Evolutionary conservation across 1,140 invertebrate species (phyloP).

Genomic region (Polypedilum pembai): DNA sequence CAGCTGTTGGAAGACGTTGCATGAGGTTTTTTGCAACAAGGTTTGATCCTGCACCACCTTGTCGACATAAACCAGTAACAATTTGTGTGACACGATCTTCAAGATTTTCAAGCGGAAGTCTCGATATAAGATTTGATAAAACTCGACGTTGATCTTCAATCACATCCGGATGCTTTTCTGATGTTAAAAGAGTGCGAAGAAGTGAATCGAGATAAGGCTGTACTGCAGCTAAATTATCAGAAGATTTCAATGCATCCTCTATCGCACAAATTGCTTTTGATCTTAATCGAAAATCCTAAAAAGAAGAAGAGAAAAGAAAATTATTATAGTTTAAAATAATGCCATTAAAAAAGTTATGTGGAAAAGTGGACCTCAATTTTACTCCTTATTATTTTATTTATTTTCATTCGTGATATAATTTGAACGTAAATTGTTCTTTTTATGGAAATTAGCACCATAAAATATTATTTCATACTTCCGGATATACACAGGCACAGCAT

Average conservation of each 20-base stretch:
- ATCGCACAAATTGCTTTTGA: constrained; percentile 51
- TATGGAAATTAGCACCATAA: constrained; percentile 22
- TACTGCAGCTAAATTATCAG: constrained; percentile 47
- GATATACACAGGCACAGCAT: background rate
- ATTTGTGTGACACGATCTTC: constrained; percentile 45
- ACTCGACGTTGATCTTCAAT: constrained; percentile 39
- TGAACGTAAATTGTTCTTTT: constrained; percentile 12
- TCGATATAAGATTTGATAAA: constrained; percentile 41
- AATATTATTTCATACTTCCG: constrained; percentile 27
- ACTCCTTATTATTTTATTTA: background rate
- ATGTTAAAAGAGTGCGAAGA: constrained; percentile 49
- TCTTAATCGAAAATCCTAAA: constrained; percentile 53
- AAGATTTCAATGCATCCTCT: constrained; percentile 46
- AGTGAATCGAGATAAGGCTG: constrained; percentile 56
- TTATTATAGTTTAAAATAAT: background rate
- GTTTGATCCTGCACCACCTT: constrained; percentile 51
- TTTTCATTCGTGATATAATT: background rate
- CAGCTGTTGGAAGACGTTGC: constrained; percentile 54
- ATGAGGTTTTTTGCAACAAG: constrained; percentile 56
- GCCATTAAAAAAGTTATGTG: background rate
- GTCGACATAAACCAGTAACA: constrained; percentile 51
- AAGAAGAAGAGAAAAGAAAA: constrained; percentile 37
- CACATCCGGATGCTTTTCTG: constrained; percentile 41
- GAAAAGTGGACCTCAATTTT: background rate
- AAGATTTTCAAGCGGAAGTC: constrained; percentile 42